Evolutionary conservation across 2,888 invertebrate species (phyloP), one percentile per base, ranked within the genome.

Genomic region (Ormyrus thymus): DNA sequence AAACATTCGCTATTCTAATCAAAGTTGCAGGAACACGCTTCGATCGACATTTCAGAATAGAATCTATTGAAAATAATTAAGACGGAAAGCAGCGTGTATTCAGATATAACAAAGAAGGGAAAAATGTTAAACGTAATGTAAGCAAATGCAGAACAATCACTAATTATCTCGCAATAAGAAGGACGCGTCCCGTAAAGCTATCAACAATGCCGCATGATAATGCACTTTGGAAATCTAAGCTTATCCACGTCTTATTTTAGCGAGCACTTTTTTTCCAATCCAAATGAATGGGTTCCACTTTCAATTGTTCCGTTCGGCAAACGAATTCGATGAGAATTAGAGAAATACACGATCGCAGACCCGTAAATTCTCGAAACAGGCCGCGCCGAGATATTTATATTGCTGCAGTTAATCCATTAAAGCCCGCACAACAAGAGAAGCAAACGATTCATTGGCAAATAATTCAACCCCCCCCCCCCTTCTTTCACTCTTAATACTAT

Each of bases 121-220:
- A 70, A 50, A 43, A 70, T 48, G n/a, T 50, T 64, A 13, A 65
- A 48, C 10, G 29, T 29, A 65, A 50, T 46, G 15, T 13, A 51
- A 77, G 71, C 58, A 13, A 71, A 58, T 43, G 45, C 13, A 59
- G 45, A 61, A 72, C 77, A 66, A 77, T 77, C 65, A 13, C 53
- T 77, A 77, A 77, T 77, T 77, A 77, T 72, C 53, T 66, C 53
- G 59, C 71, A 56, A 50, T 56, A 15, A 8, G 55, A 61, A 51
- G 64, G 64, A 70, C 69, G 55, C 56, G 29, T 46, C 59, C 46
- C 46, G 61, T 62, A 53, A 76, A 53, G 50, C 61, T 69, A 62
- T 69, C 75, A 56, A 61, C 62, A 69, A 59, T 65, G 73, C 45
- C 43, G 13, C 7, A 8, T 43, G 10, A 50, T 61, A 58, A 61